Percentiles rank a stretch among this genome's conserved stretches.
These are phyloP conservation scores for Drosophila truncata DNA, from an alignment of 1,140 invertebrate genomes.

Conservation along the genomic window DNA sequence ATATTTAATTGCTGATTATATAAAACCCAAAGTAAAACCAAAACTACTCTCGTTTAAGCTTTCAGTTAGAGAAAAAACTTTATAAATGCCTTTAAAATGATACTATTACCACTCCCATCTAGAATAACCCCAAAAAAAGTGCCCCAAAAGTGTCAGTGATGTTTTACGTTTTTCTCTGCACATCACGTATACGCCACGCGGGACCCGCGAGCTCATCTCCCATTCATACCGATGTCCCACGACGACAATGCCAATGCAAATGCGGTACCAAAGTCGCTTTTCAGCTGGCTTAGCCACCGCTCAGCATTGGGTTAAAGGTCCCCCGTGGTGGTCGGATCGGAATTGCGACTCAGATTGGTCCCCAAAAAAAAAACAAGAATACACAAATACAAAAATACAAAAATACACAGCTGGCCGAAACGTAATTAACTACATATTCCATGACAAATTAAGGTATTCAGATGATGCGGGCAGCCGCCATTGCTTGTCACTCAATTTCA, in stretches of 20 bases:
- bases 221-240: constrained; percentile 34
- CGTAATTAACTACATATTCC: constrained; percentile 76
- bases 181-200: constrained; percentile 36
- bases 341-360: neutral
- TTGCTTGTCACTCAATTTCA: constrained; percentile 64
- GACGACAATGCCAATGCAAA: constrained; percentile 40
- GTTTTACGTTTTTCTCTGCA: constrained; percentile 2
- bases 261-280: constrained; percentile 23
- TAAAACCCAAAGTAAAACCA: no score
- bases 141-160: constrained; percentile 11
- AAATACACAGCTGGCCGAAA: constrained; percentile 57
- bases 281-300: constrained; percentile 49
- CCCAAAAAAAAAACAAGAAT: constrained; percentile 2
- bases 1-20: neutral
- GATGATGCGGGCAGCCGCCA: constrained; percentile 56
- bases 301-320: constrained; percentile 55
- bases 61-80: neutral
- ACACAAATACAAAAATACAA: constrained; percentile 4
- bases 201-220: constrained; percentile 40
- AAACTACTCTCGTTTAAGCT: no score
- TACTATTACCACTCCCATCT: neutral
- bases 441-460: constrained; percentile 69
- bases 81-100: neutral
- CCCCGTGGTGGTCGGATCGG: constrained; percentile 24
- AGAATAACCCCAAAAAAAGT: neutral